Conservation (phyloP, 2,888 invertebrate genomes). For the Apamea sordens region DNA sequence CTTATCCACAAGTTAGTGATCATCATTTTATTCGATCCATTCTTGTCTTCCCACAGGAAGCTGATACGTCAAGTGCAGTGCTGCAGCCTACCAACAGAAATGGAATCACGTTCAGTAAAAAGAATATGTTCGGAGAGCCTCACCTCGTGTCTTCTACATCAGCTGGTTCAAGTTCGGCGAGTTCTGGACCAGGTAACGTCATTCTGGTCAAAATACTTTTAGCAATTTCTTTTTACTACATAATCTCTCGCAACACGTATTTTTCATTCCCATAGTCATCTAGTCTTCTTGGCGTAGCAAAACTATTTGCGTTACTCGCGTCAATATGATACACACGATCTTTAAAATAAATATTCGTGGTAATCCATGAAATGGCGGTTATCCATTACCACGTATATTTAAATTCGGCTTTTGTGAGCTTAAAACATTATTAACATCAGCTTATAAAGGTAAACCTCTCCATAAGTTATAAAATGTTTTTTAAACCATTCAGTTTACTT, state of each 20-base stretch:
- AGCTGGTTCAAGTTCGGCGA: constrained; percentile 58
- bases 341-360: too few relatives aligned
- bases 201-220: neutral
- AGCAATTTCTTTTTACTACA: too few relatives aligned
- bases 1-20: too few relatives aligned
- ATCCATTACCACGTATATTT: too few relatives aligned
- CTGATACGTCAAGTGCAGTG: constrained; percentile 76
- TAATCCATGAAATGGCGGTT: too few relatives aligned
- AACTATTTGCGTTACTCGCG: neutral
- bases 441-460: neutral
- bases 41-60: constrained; percentile 71
- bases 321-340: too few relatives aligned
- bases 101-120: constrained; percentile 72
- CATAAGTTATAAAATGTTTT: neutral
- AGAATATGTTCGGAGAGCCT: constrained; percentile 71
- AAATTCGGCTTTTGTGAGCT: neutral
- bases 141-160: constrained; percentile 82
- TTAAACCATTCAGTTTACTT: neutral
- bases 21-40: neutral
- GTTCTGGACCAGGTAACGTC: constrained; percentile 58
- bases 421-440: neutral
- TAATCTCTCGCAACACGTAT: too few relatives aligned
- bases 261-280: neutral
- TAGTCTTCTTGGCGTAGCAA: neutral
- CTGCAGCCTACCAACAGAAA: constrained; percentile 70